phyloP scores from a whole-genome alignment of 2,888 invertebrate species.

The Cheilosia vernalis region DNA sequence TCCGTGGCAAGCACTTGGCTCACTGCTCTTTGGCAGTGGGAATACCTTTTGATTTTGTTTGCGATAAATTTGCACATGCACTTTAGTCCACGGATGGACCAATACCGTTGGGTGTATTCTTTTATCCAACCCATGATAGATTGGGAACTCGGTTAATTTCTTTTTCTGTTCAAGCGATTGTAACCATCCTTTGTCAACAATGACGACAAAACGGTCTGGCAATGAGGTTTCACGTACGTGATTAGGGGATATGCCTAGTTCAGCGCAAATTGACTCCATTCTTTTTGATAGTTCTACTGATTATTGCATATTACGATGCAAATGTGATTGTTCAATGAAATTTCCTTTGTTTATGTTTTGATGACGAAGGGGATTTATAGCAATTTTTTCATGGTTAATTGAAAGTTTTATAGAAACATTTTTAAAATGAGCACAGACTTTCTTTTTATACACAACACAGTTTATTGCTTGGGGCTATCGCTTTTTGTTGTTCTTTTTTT shows the following conservation, averaged over 20 bases:
- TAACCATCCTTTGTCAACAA: conserved; percentile 88
- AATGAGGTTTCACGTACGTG: conserved; percentile 85
- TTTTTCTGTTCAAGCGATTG: conserved; percentile 82
- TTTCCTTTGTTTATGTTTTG: conserved; percentile 56
- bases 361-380: neutral
- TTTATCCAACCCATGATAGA: conserved; percentile 79
- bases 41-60: conserved; percentile 90
- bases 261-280: conserved; percentile 89
- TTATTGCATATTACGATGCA: conserved; percentile 49
- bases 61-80: conserved; percentile 84
- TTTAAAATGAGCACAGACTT: conserved; percentile 21
- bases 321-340: neutral
- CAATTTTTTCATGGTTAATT: conserved; percentile 32
- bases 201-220: conserved; percentile 86
- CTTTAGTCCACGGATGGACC: conserved; percentile 84
- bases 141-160: conserved; percentile 79
- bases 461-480: conserved; percentile 12
- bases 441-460: conserved; percentile 32
- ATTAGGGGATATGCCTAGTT: conserved; percentile 89
- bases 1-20: neutral
- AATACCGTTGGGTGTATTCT: conserved; percentile 80
- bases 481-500: neutral
- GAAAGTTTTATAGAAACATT: conserved; percentile 1
- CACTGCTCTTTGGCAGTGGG: conserved; percentile 86
- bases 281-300: neutral